phyloP scores from a whole-genome alignment of 2,888 invertebrate genomes.

The Boloria euphrosyne region DNA sequence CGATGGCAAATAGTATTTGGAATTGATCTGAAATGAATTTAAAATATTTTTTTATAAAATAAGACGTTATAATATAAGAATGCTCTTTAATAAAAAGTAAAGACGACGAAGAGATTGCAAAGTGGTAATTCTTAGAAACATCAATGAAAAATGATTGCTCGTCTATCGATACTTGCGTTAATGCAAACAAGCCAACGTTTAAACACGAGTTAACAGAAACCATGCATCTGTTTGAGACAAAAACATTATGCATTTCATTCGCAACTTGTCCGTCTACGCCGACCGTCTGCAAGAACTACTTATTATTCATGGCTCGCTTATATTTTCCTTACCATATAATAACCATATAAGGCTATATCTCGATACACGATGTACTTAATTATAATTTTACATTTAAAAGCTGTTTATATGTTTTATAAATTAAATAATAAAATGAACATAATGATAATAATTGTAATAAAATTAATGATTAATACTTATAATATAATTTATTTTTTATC shows the following conservation, averaged over 20 bases:
- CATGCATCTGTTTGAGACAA: conserved; percentile 32
- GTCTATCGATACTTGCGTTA: conserved; percentile 28
- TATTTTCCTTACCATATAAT: conserved; percentile 8
- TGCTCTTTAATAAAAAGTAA: conserved; percentile 7
- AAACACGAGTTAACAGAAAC: conserved; percentile 35
- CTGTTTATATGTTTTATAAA: conserved; percentile 6
- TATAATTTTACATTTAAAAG: conserved; percentile 4
- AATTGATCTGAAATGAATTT: neutral
- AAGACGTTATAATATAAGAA: neutral
- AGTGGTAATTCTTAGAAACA: conserved; percentile 7
- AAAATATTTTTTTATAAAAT: neutral
- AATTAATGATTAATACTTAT: too few relatives aligned
- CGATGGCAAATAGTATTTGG: too few relatives aligned
- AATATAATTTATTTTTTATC: neutral
- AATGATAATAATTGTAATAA: neutral
- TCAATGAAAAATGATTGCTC: conserved; percentile 15
- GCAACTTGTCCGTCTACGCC: conserved; percentile 27
- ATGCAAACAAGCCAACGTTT: conserved; percentile 28
- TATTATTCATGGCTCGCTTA: conserved; percentile 39
- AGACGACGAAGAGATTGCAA: neutral
- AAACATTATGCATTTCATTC: conserved; percentile 32
- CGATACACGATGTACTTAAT: neutral
- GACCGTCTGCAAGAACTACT: conserved; percentile 34
- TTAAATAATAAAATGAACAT: neutral
- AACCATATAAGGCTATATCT: conserved; percentile 14